phyloP scores from a whole-genome alignment of 2,113 vertebrate genomes.

The Leiothrix lutea region DNA sequence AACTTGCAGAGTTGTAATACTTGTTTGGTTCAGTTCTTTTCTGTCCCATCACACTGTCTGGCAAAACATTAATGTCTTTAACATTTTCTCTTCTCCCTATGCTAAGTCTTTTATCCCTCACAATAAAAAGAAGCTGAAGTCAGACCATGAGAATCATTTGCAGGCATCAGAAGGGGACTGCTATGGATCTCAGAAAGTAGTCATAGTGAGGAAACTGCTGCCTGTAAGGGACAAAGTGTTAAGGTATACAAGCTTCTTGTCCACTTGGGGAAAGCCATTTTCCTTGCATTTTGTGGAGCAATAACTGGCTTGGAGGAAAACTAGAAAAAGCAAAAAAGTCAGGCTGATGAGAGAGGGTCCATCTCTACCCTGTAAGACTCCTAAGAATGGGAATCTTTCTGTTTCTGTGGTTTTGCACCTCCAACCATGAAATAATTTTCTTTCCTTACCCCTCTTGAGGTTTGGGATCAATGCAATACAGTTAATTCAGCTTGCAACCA shows the following conservation, averaged over 20 bases:
- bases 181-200: background rate
- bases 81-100: background rate
- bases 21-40: background rate
- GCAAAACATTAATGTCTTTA: background rate
- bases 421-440: background rate
- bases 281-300: background rate
- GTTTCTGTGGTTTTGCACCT: background rate
- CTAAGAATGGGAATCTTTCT: background rate
- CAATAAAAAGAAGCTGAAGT: background rate
- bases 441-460: background rate
- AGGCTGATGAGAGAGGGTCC: background rate
- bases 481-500: background rate
- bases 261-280: background rate
- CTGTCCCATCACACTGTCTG: background rate
- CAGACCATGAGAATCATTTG: background rate
- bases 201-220: background rate
- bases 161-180: background rate
- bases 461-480: background rate
- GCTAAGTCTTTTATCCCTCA: background rate
- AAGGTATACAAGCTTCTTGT: background rate
- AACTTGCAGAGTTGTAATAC: background rate
- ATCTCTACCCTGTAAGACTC: background rate
- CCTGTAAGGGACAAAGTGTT: background rate
- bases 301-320: background rate
- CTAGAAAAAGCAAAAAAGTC: background rate